phyloP scores from a whole-genome alignment of 2,113 vertebrate species.

The Notarius lentiginosus region DNA sequence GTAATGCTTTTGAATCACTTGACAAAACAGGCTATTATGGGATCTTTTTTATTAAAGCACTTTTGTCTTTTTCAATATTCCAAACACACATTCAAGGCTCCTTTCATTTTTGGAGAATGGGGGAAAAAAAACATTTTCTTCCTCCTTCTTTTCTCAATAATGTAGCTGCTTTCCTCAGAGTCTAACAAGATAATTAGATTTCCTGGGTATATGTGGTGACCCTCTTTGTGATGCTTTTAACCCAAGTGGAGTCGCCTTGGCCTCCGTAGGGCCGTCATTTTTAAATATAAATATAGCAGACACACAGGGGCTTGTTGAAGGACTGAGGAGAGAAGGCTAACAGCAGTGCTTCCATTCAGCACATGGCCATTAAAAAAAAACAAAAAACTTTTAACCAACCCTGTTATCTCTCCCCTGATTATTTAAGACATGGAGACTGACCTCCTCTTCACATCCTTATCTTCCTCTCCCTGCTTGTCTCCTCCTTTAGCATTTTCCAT shows the following conservation, averaged over 20 bases:
- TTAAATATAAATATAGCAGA: conserved; percentile 67
- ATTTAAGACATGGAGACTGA: conserved; percentile 74
- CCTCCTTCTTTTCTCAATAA: conserved; percentile 79
- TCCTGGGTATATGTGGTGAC: conserved; percentile 78
- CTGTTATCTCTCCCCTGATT: conserved; percentile 48
- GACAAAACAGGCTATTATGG: conserved; percentile 55
- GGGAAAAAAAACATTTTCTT: conserved; percentile 58
- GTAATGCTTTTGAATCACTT: conserved; percentile 48
- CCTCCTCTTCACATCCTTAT: conserved; percentile 68
- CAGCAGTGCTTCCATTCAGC: conserved; percentile 57
- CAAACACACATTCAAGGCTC: conserved; percentile 59
- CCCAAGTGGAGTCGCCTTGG: conserved; percentile 80
- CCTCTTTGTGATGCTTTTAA: conserved; percentile 84
- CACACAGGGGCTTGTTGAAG: conserved; percentile 51
- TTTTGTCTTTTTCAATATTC: conserved; percentile 68
- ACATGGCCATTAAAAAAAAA: conserved; percentile 47
- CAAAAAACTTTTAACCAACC: conserved; percentile 39
- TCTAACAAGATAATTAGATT: conserved; percentile 83
- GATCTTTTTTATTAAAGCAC: conserved; percentile 49
- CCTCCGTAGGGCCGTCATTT: conserved; percentile 74
- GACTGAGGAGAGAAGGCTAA: conserved; percentile 48
- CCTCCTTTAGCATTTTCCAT: conserved; percentile 50
- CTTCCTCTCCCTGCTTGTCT: conserved; percentile 62
- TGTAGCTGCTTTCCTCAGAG: conserved; percentile 70
- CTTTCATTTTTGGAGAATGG: conserved; percentile 42